phyloP scores from a whole-genome alignment of 30 jellyfish, hydroid and myxozoan genomes.

The Nemopilema nomurai region DNA sequence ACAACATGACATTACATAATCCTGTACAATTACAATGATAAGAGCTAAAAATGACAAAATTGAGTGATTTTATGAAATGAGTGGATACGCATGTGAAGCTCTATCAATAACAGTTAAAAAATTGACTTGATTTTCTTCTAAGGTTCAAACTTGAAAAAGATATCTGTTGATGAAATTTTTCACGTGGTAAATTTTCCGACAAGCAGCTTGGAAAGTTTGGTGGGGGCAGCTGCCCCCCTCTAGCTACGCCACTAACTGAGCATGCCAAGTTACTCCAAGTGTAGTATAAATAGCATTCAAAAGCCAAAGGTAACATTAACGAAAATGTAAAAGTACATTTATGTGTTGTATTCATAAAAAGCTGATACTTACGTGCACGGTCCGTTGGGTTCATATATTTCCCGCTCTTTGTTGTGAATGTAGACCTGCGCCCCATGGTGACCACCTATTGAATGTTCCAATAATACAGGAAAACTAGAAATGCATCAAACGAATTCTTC shows the following conservation, averaged over 20 bases:
- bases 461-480: too few species aligned
- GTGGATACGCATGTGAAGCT: neutral
- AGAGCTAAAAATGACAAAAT: neutral
- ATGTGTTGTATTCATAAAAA: too few species aligned
- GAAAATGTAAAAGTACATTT: too few species aligned
- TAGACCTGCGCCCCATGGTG: constrained; percentile 96
- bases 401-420: constrained; percentile 98
- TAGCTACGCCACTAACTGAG: too few species aligned
- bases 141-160: neutral
- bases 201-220: neutral
- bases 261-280: too few species aligned
- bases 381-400: constrained; percentile 99
- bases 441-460: neutral
- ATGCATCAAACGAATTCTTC: too few species aligned
- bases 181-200: neutral
- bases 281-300: too few species aligned
- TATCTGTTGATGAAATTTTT: neutral
- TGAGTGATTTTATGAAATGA: neutral
- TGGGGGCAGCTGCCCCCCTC: neutral
- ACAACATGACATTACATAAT: too few species aligned
- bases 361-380: constrained; percentile 89
- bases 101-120: neutral
- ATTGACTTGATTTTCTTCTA: neutral
- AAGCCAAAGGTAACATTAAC: too few species aligned
- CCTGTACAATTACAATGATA: too few species aligned